These are phyloP conservation scores for Agonopterix alstromeriana DNA, from an alignment of 2,888 invertebrate genomes.

Conservation along the genomic window DNA sequence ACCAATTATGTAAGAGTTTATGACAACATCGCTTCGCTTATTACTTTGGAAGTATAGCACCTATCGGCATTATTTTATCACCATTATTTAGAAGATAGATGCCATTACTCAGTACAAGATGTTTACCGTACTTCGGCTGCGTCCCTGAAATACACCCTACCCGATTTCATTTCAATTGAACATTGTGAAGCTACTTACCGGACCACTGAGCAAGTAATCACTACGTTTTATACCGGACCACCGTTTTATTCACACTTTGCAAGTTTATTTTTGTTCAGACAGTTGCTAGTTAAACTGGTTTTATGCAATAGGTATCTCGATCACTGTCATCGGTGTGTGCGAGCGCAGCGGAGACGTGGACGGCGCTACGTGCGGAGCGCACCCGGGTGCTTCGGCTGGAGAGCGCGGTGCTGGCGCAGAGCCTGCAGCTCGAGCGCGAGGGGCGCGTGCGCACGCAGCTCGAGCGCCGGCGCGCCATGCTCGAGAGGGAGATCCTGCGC, in stretches of 20 bases:
- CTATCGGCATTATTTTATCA: too few relatives aligned
- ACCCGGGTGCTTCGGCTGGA: slow-evolving; percentile 56
- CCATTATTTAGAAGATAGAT: too few relatives aligned
- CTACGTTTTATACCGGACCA: too few relatives aligned
- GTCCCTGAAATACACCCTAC: too few relatives aligned
- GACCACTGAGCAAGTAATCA: too few relatives aligned
- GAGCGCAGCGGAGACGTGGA: slow-evolving; percentile 55
- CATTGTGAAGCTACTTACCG: too few relatives aligned
- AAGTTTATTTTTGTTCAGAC: not conserved
- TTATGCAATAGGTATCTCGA: slow-evolving; percentile 33
- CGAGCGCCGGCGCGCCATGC: slow-evolving; percentile 46
- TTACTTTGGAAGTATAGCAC: too few relatives aligned
- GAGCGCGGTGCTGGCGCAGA: slow-evolving; percentile 55
- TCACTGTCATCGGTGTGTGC: slow-evolving; percentile 51
- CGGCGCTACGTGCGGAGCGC: slow-evolving; percentile 53
- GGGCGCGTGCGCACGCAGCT: slow-evolving; percentile 56
- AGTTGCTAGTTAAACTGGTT: not conserved
- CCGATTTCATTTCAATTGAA: too few relatives aligned
- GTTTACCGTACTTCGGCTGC: too few relatives aligned
- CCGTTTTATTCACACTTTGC: not conserved
- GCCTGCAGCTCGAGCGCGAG: slow-evolving; percentile 54
- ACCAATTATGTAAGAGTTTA: too few relatives aligned
- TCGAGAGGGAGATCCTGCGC: slow-evolving; percentile 50
- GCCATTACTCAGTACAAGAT: too few relatives aligned
- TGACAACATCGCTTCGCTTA: too few relatives aligned